Evolutionary conservation across 2,113 vertebrate genomes (phyloP), one percentile per base, ranked within the genome.

Genomic region (Phaethon lepturus): DNA sequence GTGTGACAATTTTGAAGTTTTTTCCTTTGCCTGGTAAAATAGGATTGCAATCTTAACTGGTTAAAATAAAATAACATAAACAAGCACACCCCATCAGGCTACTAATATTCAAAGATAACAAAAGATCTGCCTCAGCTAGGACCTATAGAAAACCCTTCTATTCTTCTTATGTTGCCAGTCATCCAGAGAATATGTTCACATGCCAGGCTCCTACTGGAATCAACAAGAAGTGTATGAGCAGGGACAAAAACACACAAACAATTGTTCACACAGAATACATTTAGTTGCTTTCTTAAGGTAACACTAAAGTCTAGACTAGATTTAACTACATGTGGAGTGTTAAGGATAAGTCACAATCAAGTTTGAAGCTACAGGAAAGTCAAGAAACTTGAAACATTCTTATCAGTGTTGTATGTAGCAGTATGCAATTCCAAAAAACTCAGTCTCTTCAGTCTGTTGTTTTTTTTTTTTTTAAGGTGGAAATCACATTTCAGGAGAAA

Each of bases 211-310:
- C 74, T 73, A 7, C 25, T 16, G 31, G 38, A n/a, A 91, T 40
- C 53, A 74, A 2, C 31, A 66, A 35, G 5, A 56, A 81, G 10
- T 2, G 2, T 35, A 28, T 1, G 7, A 66, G 7, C 0, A 0
- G n/a, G 42, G 24, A 40, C 23, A 86, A 68, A 92, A 86, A 1
- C 20, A 75, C 53, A 76, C 14, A 55, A 64, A 40, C 0, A 0
- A 63, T 4, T 2, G 13, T 56, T 92, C 62, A 86, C 35, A 17
- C 5, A 52, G 23, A 85, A 64, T 18, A 33, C 5, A 28, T 9
- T 17, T 9, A 14, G 1, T 8, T 88, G 42, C 33, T 86, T 72
- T 60, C 44, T 86, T 45, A 38, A 50, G 6, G 55, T 62, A n/a
- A 81, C 40, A 53, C 7, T 22, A 2, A 88, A 75, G 17, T n/a